Percentiles rank a stretch among this genome's conserved stretches.
phyloP scores from a whole-genome alignment of 2,113 vertebrate genomes.

The Fukomys damarensis region DNA sequence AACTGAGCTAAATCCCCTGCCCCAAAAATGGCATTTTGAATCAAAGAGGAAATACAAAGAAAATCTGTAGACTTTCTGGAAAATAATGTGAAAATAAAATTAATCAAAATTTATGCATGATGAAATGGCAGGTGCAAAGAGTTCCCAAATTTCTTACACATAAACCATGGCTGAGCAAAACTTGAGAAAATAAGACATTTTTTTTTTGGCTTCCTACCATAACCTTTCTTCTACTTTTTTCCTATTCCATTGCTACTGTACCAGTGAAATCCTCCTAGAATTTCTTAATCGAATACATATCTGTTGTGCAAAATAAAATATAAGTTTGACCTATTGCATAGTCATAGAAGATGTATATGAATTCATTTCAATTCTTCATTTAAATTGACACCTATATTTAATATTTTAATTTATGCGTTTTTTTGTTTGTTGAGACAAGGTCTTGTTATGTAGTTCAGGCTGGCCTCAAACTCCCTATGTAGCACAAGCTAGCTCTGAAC shows the following conservation, averaged over 20 bases:
- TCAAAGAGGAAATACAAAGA: neutral
- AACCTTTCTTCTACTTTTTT: neutral
- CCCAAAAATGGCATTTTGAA: neutral
- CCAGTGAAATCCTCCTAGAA: neutral
- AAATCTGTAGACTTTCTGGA: neutral
- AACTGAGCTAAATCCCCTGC: too few species aligned
- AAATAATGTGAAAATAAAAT: conserved; percentile 42
- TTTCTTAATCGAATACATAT: neutral
- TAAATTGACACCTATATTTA: too few species aligned
- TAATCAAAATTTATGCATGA: neutral
- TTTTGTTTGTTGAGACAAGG: too few species aligned
- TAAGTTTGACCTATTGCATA: neutral
- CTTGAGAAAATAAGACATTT: neutral
- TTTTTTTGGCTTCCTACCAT: neutral
- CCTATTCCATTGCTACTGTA: neutral
- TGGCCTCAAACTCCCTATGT: too few species aligned
- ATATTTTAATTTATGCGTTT: too few species aligned
- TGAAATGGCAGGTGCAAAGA: neutral
- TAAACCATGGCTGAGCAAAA: neutral
- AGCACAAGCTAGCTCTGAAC: too few species aligned
- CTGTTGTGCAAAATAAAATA: neutral
- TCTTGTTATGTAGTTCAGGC: too few species aligned
- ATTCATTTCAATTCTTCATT: neutral
- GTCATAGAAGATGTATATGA: neutral
- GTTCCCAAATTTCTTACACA: neutral